phyloP scores from a whole-genome alignment of 1,140 invertebrate species.

The Ceratina australensis region DNA sequence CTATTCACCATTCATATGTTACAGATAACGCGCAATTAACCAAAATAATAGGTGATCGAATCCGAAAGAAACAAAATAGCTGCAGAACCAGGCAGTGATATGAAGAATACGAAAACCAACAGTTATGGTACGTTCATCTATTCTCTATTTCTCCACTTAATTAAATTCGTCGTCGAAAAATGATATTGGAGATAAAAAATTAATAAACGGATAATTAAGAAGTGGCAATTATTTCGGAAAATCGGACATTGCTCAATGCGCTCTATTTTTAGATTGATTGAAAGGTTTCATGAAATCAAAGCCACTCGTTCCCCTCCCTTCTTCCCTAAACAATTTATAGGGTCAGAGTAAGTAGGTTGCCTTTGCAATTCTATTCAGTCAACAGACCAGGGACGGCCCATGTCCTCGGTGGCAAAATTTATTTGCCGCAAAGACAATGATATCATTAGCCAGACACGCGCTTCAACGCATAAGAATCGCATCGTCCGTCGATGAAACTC shows the following conservation, averaged over 20 bases:
- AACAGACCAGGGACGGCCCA: neutral
- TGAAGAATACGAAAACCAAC: slow-evolving; percentile 69
- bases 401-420: slow-evolving; percentile 21
- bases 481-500: neutral
- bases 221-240: neutral
- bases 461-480: slow-evolving; percentile 21
- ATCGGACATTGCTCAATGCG: no score
- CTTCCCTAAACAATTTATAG: neutral
- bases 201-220: neutral
- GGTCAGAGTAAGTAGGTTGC: slow-evolving; percentile 16
- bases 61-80: slow-evolving; percentile 34
- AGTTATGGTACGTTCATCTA: slow-evolving; percentile 65
- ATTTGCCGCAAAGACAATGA: slow-evolving; percentile 3
- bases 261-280: no score
- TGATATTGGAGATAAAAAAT: neutral
- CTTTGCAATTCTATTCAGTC: slow-evolving; percentile 23
- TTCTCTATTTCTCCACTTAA: slow-evolving; percentile 10
- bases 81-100: slow-evolving; percentile 61
- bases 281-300: neutral
- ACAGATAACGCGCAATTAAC: slow-evolving; percentile 49
- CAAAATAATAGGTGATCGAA: slow-evolving; percentile 38
- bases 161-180: neutral
- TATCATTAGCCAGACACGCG: neutral
- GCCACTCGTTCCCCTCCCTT: neutral
- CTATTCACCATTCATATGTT: slow-evolving; percentile 46